Evolutionary conservation across 2,888 invertebrate species (phyloP).

Genomic region (Andrena fulva): DNA sequence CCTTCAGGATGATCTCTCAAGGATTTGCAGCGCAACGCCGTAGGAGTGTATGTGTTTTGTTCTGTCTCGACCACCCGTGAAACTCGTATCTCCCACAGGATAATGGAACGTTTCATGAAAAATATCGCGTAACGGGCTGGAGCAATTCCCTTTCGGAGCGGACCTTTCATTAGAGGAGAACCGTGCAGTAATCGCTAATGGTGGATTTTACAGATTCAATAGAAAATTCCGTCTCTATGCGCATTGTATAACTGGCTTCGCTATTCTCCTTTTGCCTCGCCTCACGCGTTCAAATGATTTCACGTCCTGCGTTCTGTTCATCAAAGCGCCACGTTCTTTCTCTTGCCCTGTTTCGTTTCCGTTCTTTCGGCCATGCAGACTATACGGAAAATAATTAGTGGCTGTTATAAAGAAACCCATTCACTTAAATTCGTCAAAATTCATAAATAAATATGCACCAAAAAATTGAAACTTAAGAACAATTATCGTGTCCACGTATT

Average conservation of each 20-base stretch:
- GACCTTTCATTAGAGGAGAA: constrained; percentile 8
- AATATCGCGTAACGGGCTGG: constrained; percentile 22
- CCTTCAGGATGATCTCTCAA: constrained; percentile 58
- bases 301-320: neutral
- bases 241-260: constrained; percentile 5
- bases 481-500: too few species aligned
- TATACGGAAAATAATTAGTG: too few species aligned
- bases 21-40: constrained; percentile 62
- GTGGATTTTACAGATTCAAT: neutral
- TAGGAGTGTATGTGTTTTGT: constrained; percentile 46
- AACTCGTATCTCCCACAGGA: constrained; percentile 42
- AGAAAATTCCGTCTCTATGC: neutral
- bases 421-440: too few species aligned
- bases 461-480: too few species aligned
- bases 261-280: neutral
- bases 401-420: too few species aligned
- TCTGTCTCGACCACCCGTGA: constrained; percentile 31
- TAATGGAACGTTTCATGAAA: constrained; percentile 53
- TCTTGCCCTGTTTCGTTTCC: neutral
- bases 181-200: neutral
- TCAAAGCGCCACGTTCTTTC: neutral
- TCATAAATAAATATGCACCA: too few species aligned
- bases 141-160: constrained; percentile 34
- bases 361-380: neutral
- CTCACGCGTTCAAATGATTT: neutral